A percentile compares a stretch with the other conserved stretches of the same genome.
These are phyloP conservation scores for Steinernema scapterisci DNA, from an alignment of 2,888 invertebrate genomes.

Conservation along the genomic window DNA sequence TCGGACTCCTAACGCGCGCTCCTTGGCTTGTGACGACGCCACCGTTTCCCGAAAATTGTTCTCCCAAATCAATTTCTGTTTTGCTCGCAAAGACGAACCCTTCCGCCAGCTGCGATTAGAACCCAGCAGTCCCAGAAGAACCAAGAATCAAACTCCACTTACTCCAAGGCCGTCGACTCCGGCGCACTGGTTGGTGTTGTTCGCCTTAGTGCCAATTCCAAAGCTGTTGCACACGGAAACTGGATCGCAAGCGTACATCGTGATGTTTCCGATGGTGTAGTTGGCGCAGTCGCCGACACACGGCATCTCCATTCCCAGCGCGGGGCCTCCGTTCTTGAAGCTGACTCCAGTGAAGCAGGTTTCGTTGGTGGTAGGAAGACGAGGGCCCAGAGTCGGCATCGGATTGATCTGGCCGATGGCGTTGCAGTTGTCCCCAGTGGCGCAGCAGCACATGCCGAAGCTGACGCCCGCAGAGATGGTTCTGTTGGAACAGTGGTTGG, in stretches of 20 bases:
- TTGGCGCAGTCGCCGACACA: conserved; percentile 35
- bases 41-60: no score
- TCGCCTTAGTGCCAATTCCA: not conserved
- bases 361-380: conserved; percentile 8
- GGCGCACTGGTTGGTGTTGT: not conserved
- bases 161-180: not conserved
- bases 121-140: not conserved
- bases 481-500: not conserved
- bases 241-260: conserved; percentile 30
- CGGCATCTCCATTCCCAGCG: conserved; percentile 11
- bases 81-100: no score
- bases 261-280: conserved; percentile 14
- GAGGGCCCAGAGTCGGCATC: conserved; percentile 30
- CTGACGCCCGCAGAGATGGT: not conserved
- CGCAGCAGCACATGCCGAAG: conserved; percentile 26
- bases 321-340: not conserved
- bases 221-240: conserved; percentile 14
- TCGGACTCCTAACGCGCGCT: no score
- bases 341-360: conserved; percentile 30
- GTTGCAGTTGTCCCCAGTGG: conserved; percentile 30
- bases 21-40: no score
- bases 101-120: no score
- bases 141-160: not conserved
- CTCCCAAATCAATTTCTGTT: no score
- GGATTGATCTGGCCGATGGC: conserved; percentile 6